phyloP scores from a whole-genome alignment of 1,140 invertebrate genomes.

The Drosophila sturtevanti region DNA sequence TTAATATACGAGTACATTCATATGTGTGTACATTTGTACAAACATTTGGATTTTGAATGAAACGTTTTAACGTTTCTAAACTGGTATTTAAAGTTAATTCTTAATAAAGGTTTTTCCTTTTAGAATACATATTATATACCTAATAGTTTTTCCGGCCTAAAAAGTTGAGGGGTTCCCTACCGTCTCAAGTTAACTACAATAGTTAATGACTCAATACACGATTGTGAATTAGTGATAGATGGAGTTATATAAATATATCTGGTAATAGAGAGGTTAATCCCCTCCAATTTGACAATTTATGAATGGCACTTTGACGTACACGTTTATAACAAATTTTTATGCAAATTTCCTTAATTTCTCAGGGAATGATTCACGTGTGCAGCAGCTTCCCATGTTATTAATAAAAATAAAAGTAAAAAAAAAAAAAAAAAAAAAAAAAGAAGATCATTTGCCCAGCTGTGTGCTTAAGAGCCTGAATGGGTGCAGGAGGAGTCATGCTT shows the following conservation, averaged over 20 bases:
- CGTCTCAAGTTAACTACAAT: neutral
- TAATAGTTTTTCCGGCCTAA: neutral
- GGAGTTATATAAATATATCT: neutral
- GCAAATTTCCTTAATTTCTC: conserved; percentile 22
- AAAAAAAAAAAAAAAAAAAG: neutral
- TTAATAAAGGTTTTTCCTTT: neutral
- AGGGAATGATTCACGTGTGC: conserved; percentile 31
- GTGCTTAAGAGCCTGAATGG: conserved; percentile 11
- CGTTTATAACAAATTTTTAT: conserved; percentile 19
- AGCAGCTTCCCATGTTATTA: conserved; percentile 18
- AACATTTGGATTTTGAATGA: neutral
- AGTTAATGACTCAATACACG: neutral
- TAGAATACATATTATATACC: too few species aligned
- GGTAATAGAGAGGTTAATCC: conserved; percentile 19
- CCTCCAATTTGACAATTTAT: conserved; percentile 25
- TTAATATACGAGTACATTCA: too few species aligned
- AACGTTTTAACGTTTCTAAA: neutral
- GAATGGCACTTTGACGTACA: conserved; percentile 20
- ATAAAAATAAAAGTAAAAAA: conserved; percentile 1
- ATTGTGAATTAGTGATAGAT: too few species aligned
- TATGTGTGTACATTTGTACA: too few species aligned
- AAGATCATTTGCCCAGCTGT: conserved; percentile 14
- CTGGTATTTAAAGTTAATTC: neutral
- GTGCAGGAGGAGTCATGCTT: conserved; percentile 22
- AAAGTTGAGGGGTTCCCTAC: neutral